phyloP scores from a whole-genome alignment of 2,888 invertebrate genomes.

The Oxycera nigricornis region DNA sequence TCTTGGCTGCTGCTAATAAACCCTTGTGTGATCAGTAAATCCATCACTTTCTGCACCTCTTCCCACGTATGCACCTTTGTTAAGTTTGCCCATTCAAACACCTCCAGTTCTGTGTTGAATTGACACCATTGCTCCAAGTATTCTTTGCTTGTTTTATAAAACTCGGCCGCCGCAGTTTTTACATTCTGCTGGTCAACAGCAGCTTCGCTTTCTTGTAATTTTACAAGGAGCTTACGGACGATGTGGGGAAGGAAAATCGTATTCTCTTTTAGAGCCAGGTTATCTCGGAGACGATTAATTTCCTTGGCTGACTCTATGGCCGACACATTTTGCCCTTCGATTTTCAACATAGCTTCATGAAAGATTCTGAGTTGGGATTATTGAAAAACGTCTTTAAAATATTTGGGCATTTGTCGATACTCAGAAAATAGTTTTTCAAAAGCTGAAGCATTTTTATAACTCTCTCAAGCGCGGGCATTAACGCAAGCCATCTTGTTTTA shows the following conservation, averaged over 20 bases:
- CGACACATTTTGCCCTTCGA: conserved; percentile 25
- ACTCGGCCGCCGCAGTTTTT: conserved; percentile 19
- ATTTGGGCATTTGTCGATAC: conserved; percentile 39
- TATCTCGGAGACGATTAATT: conserved; percentile 30
- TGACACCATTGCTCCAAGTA: conserved; percentile 21
- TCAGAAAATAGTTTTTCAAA: conserved; percentile 41
- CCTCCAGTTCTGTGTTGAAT: neutral
- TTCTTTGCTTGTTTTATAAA: conserved; percentile 32
- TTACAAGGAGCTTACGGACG: neutral
- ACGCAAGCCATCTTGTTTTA: conserved; percentile 43
- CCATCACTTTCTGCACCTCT: conserved; percentile 1
- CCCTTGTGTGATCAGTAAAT: neutral
- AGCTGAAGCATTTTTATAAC: conserved; percentile 42
- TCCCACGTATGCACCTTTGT: neutral
- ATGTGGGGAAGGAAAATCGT: neutral
- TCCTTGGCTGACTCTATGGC: conserved; percentile 28
- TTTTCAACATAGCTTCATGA: neutral
- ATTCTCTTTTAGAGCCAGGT: conserved; percentile 24
- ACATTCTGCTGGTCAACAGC: conserved; percentile 27
- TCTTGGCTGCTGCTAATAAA: conserved; percentile 5
- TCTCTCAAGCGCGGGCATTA: conserved; percentile 38
- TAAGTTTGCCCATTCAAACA: conserved; percentile 11
- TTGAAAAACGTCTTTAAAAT: conserved; percentile 41
- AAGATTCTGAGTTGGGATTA: conserved; percentile 35
- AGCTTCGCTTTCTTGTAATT: conserved; percentile 33